phyloP scores from a whole-genome alignment of 2,113 vertebrate species.

The Tyto alba region DNA sequence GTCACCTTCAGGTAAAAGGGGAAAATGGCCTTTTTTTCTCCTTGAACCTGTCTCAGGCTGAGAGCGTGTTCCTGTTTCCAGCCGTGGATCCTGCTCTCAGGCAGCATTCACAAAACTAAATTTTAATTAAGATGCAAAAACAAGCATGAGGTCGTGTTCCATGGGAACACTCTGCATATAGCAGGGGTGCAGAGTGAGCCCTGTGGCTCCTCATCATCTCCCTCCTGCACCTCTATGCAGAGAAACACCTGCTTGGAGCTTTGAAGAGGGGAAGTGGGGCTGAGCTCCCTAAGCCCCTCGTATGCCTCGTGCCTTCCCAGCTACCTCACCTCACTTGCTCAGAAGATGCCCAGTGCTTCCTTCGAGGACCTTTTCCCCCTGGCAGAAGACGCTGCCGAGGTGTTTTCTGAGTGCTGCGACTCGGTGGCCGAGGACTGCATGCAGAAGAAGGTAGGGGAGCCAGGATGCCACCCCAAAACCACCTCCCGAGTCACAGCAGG shows the following conservation, averaged over 20 bases:
- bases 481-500: fast-evolving
- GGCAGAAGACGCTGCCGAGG: conserved; percentile 15
- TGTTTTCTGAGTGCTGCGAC: conserved; percentile 68
- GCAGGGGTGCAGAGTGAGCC: fast-evolving
- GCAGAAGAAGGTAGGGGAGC: conserved; percentile 54
- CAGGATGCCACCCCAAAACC: neutral
- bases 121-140: fast-evolving
- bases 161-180: fast-evolving
- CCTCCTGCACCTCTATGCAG: fast-evolving
- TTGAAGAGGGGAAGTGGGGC: neutral
- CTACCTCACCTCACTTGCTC: conserved; percentile 62
- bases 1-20: conserved; percentile 61
- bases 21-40: neutral
- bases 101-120: fast-evolving
- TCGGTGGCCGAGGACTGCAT: conserved; percentile 61
- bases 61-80: neutral
- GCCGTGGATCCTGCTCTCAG: fast-evolving
- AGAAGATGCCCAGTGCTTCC: conserved; percentile 60
- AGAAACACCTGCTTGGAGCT: fast-evolving
- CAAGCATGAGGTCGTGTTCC: fast-evolving
- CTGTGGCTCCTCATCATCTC: fast-evolving
- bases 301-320: neutral
- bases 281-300: neutral
- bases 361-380: conserved; percentile 63
- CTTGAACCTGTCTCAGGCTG: neutral